Base-by-base conservation (phyloP, 2,888 invertebrate genomes). In the Ophion costatus region DNA sequence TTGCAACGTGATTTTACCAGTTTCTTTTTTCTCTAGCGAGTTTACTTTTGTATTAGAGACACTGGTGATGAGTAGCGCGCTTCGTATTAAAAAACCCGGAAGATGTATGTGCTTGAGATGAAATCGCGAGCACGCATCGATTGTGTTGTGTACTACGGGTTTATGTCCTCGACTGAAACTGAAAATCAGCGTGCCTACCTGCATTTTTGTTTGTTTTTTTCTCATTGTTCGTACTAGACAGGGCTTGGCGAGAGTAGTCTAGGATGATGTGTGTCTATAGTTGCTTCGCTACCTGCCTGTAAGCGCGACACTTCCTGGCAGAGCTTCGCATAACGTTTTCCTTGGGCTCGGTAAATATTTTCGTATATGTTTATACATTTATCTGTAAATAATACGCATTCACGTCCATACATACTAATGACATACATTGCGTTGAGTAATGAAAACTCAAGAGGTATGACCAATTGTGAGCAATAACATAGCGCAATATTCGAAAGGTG, bases 281-380 rank as follows among this genome's bases (percentile, higher is more conserved):
- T 89, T 87, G 89, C 87, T 93, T 92, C 91, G 91, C 92, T 92
- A 93, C 91, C 92, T 92, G 92, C 91, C 93, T 91, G 91, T 89
- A 84, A 84, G 82, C 77, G 71, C 42, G 67, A 73, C 71, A 84
- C 76, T 81, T 81, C 71, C 82, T 80, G 85, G 71, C 80, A 77
- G 77, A 77, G 73, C 71, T 76, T 76, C 71, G 74, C 56, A 77
- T 51, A 56, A 66, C 71, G 64, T 63, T n/a, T 45, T 73, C 73
- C 56, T 33, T 56, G 38, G 20, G 45, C 33, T 67, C 38, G 64
- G 73, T 80, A 20, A 70, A 33, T 77, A 77, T 67, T 24, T 76
- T 33, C n/a, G 51, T 64, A 76, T 51, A 33, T 59, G 57, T 73
- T 45, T 42, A 42, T 24, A 61, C 61, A 29, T 74, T 51, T 17